A percentile compares a stretch with the other conserved stretches of the same genome.
Conservation (phyloP, 37 sponge, comb jelly and placozoan genomes). For the Geodia barretti region DNA sequence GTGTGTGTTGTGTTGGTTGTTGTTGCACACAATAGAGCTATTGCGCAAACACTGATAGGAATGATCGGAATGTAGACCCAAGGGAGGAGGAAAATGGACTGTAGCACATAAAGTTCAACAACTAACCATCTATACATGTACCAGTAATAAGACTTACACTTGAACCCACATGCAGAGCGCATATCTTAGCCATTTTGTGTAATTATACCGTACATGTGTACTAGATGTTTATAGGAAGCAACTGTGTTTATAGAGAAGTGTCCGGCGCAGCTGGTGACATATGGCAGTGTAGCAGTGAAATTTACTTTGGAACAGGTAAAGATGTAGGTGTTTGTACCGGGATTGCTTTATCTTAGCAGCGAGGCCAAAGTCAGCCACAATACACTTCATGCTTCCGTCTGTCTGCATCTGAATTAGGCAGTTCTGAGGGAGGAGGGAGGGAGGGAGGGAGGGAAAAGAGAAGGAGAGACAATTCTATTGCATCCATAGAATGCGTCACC, state of each 20-base stretch:
- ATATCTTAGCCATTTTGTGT: no score
- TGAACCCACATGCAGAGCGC: no score
- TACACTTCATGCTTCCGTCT: constrained; percentile 40
- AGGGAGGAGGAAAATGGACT: no score
- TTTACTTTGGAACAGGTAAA: background rate
- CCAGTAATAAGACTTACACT: no score
- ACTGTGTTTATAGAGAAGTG: background rate
- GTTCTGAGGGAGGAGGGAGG: constrained; percentile 58
- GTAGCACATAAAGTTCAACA: no score
- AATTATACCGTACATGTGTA: no score
- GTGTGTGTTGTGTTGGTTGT: no score
- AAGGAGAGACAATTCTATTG: background rate
- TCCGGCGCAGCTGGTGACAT: background rate
- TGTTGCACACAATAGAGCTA: no score
- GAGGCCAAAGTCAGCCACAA: constrained; percentile 97
- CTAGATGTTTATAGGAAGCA: background rate
- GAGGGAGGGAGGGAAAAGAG: background rate
- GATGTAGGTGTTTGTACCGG: constrained; percentile 33
- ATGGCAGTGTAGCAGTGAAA: background rate
- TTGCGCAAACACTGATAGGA: no score
- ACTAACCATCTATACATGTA: no score
- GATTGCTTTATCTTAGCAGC: constrained; percentile 83
- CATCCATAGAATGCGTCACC: no score
- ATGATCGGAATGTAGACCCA: no score
- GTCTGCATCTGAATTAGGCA: constrained; percentile 67